phyloP scores from a whole-genome alignment of 2,888 invertebrate genomes.

The Macaria liturata region DNA sequence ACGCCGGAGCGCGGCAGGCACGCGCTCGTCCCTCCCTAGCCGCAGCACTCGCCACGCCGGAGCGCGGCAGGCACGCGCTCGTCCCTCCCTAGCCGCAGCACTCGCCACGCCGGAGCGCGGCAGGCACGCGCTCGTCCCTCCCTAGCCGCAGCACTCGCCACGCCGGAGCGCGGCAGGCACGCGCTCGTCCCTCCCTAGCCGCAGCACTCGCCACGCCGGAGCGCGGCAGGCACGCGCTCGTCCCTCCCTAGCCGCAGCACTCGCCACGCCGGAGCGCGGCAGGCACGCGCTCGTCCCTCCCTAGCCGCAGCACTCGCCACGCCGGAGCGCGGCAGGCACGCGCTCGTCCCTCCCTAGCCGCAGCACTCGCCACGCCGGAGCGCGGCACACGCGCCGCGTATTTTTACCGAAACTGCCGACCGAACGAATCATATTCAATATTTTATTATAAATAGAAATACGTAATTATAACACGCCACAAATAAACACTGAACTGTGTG shows the following conservation, averaged over 20 bases:
- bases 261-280: too few relatives aligned
- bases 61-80: too few relatives aligned
- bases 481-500: conserved; percentile 3
- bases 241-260: too few relatives aligned
- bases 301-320: conserved; percentile 1
- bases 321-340: conserved; percentile 39
- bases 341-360: conserved; percentile 32
- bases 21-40: too few relatives aligned
- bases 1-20: conserved; percentile 22
- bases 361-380: conserved; percentile 2
- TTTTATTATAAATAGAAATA: conserved; percentile 42
- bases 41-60: too few relatives aligned
- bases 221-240: too few relatives aligned
- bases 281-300: too few relatives aligned
- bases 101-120: conserved; percentile 13
- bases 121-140: too few relatives aligned
- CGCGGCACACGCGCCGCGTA: conserved; percentile 49
- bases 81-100: conserved; percentile 3
- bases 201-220: not conserved
- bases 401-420: conserved; percentile 54
- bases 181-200: too few relatives aligned
- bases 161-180: too few relatives aligned
- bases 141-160: too few relatives aligned
- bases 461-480: conserved; percentile 15
- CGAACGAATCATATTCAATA: conserved; percentile 48